A percentile compares a stretch with the other conserved stretches of the same genome.
These are phyloP conservation scores for Ctenoplectra terminalis DNA, from an alignment of 1,140 invertebrate genomes.

Conservation along the genomic window DNA sequence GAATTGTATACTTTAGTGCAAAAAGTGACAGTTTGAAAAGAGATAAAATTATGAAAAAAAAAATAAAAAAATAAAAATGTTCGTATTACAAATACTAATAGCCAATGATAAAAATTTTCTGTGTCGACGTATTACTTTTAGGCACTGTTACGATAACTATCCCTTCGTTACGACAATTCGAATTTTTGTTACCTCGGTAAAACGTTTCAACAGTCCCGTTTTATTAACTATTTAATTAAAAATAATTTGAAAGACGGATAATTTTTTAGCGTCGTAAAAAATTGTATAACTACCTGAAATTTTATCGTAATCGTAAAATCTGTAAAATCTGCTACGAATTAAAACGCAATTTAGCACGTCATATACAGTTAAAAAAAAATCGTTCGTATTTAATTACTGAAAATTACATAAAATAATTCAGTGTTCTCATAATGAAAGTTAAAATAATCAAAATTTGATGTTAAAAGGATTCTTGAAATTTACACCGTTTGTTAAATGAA, in stretches of 20 bases:
- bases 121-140: slow-evolving; percentile 21
- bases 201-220: neutral
- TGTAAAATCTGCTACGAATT: too few relatives aligned
- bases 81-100: slow-evolving; percentile 46
- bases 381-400: too few relatives aligned
- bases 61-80: too few relatives aligned
- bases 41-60: neutral
- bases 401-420: neutral
- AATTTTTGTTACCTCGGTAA: neutral
- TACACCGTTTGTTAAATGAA: neutral
- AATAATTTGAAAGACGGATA: too few relatives aligned
- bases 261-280: too few relatives aligned
- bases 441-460: slow-evolving; percentile 16
- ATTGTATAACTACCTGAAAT: too few relatives aligned
- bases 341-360: too few relatives aligned
- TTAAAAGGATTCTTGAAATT: neutral
- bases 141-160: too few relatives aligned
- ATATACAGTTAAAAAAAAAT: neutral
- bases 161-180: neutral
- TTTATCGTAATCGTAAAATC: too few relatives aligned
- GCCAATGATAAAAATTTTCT: slow-evolving; percentile 36
- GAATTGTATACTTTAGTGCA: slow-evolving; percentile 38
- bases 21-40: slow-evolving; percentile 34
- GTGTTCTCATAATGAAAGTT: slow-evolving; percentile 2
- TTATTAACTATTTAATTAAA: too few relatives aligned